Conservation (phyloP, 1,140 invertebrate species). For the Adoxophyes honmai region DNA sequence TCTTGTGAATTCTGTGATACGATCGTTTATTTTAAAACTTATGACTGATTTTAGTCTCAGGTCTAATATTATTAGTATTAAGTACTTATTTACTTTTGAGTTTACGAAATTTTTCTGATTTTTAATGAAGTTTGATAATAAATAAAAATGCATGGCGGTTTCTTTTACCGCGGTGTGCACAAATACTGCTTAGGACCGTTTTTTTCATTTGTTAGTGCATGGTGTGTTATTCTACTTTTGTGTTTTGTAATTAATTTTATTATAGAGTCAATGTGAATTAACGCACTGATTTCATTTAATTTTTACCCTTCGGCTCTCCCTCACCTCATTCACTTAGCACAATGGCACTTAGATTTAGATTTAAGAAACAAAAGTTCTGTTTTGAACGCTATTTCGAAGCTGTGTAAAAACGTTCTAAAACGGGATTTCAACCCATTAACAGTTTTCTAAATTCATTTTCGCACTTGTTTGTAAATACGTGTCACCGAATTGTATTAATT, state of each 20-base stretch:
- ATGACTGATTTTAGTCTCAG: neutral
- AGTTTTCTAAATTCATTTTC: constrained; percentile 6
- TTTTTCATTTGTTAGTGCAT: constrained; percentile 69
- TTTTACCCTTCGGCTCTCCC: constrained; percentile 56
- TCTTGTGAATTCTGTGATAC: constrained; percentile 10
- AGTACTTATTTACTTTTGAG: constrained; percentile 4
- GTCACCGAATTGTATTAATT: constrained; percentile 3
- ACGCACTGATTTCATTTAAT: constrained; percentile 73
- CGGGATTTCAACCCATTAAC: constrained; percentile 3
- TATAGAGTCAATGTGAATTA: constrained; percentile 68
- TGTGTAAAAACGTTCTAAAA: neutral
- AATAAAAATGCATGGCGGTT: constrained; percentile 65
- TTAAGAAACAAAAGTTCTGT: constrained; percentile 13
- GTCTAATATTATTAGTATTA: constrained; percentile 2
- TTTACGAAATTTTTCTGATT: constrained; percentile 27
- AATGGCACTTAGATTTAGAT: constrained; percentile 28
- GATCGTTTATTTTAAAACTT: neutral
- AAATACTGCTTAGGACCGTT: constrained; percentile 49
- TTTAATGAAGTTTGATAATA: constrained; percentile 35
- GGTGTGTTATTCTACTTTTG: constrained; percentile 67
- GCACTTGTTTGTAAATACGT: constrained; percentile 10
- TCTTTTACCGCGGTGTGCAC: constrained; percentile 61
- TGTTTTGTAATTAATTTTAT: constrained; percentile 73
- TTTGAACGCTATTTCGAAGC: neutral
- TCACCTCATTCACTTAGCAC: constrained; percentile 39